Evolutionary conservation across 2,113 vertebrate genomes (phyloP).

Genomic region (Limnothrissa miodon): DNA sequence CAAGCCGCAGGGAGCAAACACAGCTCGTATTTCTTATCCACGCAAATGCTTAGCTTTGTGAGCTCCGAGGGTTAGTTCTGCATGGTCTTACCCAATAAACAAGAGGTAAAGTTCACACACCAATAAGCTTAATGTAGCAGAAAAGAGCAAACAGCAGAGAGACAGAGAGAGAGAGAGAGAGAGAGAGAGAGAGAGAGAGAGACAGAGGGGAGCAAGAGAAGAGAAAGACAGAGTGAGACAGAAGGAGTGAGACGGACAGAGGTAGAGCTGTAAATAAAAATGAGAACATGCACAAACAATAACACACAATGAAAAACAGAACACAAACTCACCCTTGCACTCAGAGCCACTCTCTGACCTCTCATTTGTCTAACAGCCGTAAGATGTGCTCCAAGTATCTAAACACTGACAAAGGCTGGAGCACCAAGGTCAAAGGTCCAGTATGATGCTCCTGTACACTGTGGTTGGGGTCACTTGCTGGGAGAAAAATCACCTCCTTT

Average conservation of each 20-base stretch:
- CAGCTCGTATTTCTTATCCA: conserved; percentile 1
- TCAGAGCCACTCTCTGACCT: background rate
- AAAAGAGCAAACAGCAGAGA: conserved; percentile 21
- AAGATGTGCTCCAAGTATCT: background rate
- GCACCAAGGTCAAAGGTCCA: background rate
- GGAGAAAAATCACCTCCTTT: background rate
- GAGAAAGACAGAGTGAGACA: conserved; percentile 1
- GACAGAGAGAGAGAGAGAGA: background rate
- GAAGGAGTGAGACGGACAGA: background rate
- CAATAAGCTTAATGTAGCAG: conserved; percentile 38
- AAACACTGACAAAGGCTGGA: background rate
- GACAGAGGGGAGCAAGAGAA: background rate
- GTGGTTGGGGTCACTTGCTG: background rate
- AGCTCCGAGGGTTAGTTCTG: conserved; percentile 19
- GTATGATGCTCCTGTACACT: background rate
- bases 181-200: background rate
- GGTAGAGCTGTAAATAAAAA: background rate
- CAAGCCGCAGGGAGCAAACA: background rate
- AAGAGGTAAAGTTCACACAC: conserved; percentile 27
- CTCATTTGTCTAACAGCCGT: background rate
- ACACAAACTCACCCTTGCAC: background rate
- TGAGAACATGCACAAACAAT: background rate
- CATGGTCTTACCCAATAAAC: conserved; percentile 20
- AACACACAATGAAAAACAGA: background rate
- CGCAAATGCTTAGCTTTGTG: background rate